Base-by-base conservation (phyloP, 1,140 invertebrate genomes). In the Panagrolaimus sp. region DNA sequence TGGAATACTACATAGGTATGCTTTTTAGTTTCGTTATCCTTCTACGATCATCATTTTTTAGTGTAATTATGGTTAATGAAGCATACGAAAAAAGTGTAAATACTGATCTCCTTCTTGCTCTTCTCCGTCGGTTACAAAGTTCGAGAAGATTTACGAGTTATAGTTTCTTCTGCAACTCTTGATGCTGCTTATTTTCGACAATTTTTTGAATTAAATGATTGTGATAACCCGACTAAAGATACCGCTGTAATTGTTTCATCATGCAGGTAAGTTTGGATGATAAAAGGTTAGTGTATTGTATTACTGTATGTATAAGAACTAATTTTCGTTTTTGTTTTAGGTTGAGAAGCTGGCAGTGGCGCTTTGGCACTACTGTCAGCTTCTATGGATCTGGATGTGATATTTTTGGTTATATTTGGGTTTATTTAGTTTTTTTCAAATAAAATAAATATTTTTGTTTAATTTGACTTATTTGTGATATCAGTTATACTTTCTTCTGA, bases 31-130 rank as follows among this genome's bases (percentile, higher is more conserved):
- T 52, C 9, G 17, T 32, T 92, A 0, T 5, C 26, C 17, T 52
- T 21, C 26, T 83, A 77, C 96, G 96, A 83, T 89, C 88, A 24
- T 85, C 92, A 28, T 1, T 52, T 14, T 52, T 12, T 7, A 52
- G 48, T 12, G 48, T 52, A 24, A 90, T 98, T 24, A 93, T 98
- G 71, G 88, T 98, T 48, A 96, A 99, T 83, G 96, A 99, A 86
- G 96, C 95, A 47, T 96, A 98, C 82, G 96, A 98, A 84, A 87
- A 96, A n/a, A 89, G 88, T 88, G 89, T 89, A 7, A 93, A 73
- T 89, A 96, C 94, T 4, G 96, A 99, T 84, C 94, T 99, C 28
- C 87, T 99, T 3, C 98, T 99, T 85, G 96, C 96, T 12, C 85
- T 99, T 63, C 86, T 99, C 7, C 24, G 90, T 91, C 74, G 96